These are phyloP conservation scores for Amblyteles armatorius DNA, from an alignment of 2,888 invertebrate species.

Conservation along the genomic window DNA sequence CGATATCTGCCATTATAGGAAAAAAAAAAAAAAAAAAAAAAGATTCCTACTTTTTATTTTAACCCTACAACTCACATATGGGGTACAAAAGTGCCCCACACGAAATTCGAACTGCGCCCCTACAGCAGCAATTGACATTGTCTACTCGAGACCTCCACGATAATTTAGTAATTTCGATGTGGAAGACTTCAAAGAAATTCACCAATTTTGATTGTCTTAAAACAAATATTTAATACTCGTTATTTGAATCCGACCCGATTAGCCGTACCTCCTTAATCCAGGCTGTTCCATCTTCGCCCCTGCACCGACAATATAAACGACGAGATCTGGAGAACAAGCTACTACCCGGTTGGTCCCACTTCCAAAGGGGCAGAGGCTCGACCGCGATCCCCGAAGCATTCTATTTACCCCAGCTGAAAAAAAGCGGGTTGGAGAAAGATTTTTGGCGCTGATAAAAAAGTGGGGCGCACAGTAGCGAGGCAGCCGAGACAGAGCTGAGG, in stretches of 20 bases:
- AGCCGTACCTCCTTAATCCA: constrained; percentile 18
- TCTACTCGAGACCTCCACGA: too few relatives aligned
- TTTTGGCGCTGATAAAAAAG: constrained; percentile 18
- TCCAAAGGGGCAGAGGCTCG: constrained; percentile 71
- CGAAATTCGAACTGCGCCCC: too few relatives aligned
- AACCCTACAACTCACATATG: too few relatives aligned
- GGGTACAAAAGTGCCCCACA: too few relatives aligned
- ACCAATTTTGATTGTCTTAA: background rate
- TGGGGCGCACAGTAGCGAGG: constrained; percentile 55
- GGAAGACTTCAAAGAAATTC: background rate
- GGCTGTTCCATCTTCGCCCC: constrained; percentile 4
- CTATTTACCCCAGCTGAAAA: constrained; percentile 21
- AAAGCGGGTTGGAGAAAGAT: constrained; percentile 22
- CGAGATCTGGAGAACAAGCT: constrained; percentile 14
- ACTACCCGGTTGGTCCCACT: constrained; percentile 62
- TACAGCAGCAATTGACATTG: too few relatives aligned
- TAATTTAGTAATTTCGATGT: background rate
- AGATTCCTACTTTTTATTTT: background rate
- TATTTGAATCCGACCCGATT: background rate
- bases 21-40: background rate
- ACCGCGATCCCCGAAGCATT: constrained; percentile 41
- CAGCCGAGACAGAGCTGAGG: constrained; percentile 58
- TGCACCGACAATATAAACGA: constrained; percentile 21
- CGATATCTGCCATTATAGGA: background rate
- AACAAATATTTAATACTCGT: background rate